These are phyloP conservation scores for Orchesella flavescens DNA, from an alignment of 2,888 invertebrate species.

Conservation along the genomic window DNA sequence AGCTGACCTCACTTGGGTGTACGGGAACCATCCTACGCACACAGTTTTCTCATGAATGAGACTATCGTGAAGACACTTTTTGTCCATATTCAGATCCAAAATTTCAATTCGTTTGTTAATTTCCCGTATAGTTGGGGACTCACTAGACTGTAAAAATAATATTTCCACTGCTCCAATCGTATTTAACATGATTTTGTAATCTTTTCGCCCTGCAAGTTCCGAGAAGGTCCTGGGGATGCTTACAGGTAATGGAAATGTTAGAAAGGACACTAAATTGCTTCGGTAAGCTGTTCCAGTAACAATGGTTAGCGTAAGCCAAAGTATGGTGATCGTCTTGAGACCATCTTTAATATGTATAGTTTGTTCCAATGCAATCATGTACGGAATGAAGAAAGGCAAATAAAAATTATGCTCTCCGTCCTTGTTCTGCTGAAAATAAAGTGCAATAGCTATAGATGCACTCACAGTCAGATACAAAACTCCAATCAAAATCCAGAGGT, in stretches of 20 bases:
- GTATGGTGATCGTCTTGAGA: background rate
- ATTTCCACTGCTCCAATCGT: constrained; percentile 12
- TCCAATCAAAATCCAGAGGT: background rate
- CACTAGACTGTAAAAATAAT: constrained; percentile 19
- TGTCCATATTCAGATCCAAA: background rate
- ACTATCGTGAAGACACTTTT: constrained; percentile 2
- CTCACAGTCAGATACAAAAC: background rate
- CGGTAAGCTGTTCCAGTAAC: constrained; percentile 36
- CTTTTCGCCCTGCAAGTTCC: constrained; percentile 6
- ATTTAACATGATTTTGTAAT: constrained; percentile 15
- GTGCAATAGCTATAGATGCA: background rate
- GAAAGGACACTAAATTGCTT: constrained; percentile 33
- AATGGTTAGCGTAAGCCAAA: constrained; percentile 32
- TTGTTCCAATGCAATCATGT: constrained; percentile 43
- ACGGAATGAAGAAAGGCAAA: constrained; percentile 8
- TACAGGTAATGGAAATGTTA: constrained; percentile 24
- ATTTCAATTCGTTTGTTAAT: constrained; percentile 3
- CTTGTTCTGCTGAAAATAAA: background rate
- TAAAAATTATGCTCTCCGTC: background rate
- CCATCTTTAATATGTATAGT: constrained; percentile 5
- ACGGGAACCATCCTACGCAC: constrained; percentile 35
- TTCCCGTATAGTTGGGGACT: background rate
- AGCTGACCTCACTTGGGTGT: background rate
- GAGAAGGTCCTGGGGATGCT: constrained; percentile 8
- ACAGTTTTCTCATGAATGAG: constrained; percentile 30